These are phyloP conservation scores for Hemichromis elongatus DNA, from an alignment of 2,113 vertebrate genomes.

Conservation along the genomic window DNA sequence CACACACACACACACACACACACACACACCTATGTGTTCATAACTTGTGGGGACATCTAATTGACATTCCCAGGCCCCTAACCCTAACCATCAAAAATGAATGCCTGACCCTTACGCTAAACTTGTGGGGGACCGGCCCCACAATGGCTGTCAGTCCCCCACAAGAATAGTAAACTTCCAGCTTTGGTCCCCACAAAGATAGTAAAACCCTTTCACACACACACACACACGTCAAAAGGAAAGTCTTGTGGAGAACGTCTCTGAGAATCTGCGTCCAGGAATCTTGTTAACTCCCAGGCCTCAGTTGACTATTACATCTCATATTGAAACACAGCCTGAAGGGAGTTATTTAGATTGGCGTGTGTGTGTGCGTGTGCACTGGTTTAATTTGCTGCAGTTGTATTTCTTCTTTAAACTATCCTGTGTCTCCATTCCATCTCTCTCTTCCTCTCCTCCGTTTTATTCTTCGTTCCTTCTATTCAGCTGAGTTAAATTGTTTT, in stretches of 20 bases:
- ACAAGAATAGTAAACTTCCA: no score
- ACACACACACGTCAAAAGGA: not conserved
- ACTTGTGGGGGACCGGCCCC: no score
- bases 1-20: not conserved
- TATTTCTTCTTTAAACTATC: not conserved
- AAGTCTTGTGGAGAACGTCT: not conserved
- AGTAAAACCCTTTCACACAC: no score
- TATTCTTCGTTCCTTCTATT: not conserved
- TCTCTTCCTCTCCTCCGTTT: not conserved
- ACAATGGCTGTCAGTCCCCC: no score
- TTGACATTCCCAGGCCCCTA: no score
- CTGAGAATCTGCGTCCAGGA: not conserved
- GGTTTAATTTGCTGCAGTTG: constrained; percentile 6
- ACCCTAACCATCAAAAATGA: no score
- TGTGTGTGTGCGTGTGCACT: not conserved
- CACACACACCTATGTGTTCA: no score
- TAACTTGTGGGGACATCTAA: no score
- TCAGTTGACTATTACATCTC: not conserved
- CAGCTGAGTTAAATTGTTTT: constrained; percentile 31
- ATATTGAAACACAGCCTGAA: not conserved
- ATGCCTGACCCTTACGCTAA: no score
- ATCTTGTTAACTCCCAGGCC: constrained; percentile 7
- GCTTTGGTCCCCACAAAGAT: no score
- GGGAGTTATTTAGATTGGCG: constrained; percentile 12
- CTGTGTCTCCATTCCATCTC: not conserved